Percentiles rank a stretch among this genome's conserved stretches.
Conservation (phyloP, 2,113 vertebrate species). For the Rhea pennata region DNA sequence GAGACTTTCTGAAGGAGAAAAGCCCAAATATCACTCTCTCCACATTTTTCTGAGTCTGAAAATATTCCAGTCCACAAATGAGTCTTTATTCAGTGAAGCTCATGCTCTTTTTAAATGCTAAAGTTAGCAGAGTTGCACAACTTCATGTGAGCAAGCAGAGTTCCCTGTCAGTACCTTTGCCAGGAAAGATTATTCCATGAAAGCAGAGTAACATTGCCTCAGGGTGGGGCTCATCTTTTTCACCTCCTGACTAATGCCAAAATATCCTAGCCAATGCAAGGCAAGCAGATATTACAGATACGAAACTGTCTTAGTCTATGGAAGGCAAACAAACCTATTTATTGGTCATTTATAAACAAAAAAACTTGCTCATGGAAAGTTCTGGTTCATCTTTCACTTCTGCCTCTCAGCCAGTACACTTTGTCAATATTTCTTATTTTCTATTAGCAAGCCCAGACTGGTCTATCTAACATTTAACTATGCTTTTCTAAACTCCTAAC, state of each 20-base stretch:
- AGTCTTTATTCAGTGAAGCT: background rate
- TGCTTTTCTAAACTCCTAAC: background rate
- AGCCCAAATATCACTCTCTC: background rate
- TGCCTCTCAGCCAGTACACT: background rate
- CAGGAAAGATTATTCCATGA: background rate
- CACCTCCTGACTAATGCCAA: background rate
- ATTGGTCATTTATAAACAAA: background rate
- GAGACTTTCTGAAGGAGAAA: background rate
- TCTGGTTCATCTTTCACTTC: background rate
- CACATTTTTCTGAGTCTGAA: background rate
- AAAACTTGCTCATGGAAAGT: background rate
- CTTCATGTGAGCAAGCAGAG: background rate
- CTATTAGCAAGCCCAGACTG: background rate
- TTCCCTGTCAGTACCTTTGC: background rate
- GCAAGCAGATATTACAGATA: slow-evolving; percentile 29
- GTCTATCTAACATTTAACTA: background rate
- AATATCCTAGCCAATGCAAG: background rate
- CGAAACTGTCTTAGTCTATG: background rate
- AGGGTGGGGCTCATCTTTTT: background rate
- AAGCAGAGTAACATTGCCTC: background rate
- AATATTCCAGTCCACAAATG: background rate
- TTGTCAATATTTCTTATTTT: background rate
- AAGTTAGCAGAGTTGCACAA: background rate
- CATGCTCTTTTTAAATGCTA: background rate
- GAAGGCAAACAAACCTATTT: background rate